Conservation (phyloP, 30 jellyfish, hydroid and myxozoan species). For the Aurelia coerulea region DNA sequence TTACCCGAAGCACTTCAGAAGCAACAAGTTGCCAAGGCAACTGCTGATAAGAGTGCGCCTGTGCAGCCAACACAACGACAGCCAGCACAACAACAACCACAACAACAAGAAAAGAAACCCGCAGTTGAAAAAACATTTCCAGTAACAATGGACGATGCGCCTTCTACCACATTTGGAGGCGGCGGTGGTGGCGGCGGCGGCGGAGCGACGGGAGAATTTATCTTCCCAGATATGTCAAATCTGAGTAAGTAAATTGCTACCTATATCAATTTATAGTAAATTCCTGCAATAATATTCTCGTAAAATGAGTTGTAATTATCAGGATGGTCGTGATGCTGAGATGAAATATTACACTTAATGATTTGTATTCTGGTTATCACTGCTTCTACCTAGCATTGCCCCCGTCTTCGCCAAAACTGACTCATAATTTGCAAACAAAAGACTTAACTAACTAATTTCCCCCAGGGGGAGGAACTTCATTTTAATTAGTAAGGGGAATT, state of each 20-base stretch:
- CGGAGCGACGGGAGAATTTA: conserved; percentile 60
- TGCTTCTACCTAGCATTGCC: no score
- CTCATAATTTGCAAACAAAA: no score
- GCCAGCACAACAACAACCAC: conserved; percentile 9
- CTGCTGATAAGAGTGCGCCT: background rate
- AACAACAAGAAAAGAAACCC: conserved; percentile 5
- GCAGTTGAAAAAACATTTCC: conserved; percentile 58
- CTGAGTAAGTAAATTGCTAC: conserved; percentile 43
- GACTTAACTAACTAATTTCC: no score
- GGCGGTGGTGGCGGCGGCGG: conserved; percentile 82
- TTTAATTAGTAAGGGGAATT: no score
- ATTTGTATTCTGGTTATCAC: no score
- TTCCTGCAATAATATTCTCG: no score
- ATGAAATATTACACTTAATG: no score
- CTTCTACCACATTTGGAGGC: conserved; percentile 50
- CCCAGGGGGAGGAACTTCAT: no score
- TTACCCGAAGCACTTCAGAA: conserved; percentile 52
- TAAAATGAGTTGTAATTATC: no score
- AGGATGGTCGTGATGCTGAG: no score
- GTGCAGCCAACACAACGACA: conserved; percentile 14
- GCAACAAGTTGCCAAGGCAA: conserved; percentile 31
- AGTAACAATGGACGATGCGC: conserved; percentile 45
- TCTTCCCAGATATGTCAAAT: conserved; percentile 50
- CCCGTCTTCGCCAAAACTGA: no score
- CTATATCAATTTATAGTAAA: no score